Conservation (phyloP, 2,113 vertebrate species). For the Sarotherodon lohbergeri region DNA sequence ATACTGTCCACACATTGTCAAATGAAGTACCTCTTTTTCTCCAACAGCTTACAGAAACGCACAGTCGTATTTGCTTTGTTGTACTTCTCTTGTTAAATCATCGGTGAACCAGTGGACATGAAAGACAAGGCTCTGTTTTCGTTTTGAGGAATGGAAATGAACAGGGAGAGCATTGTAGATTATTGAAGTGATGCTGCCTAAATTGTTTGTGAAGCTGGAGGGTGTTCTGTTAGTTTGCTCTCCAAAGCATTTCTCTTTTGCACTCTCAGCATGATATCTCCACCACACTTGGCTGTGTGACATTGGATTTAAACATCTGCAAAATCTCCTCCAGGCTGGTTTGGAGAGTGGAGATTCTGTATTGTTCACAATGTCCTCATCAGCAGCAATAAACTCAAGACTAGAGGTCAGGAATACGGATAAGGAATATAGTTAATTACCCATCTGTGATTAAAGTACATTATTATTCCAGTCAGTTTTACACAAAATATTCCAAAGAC, state of each 20-base stretch:
- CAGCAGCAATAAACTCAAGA: neutral
- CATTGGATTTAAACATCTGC: constrained; percentile 12
- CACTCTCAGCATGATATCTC: neutral
- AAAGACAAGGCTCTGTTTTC: constrained; percentile 10
- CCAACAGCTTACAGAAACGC: neutral
- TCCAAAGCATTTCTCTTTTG: constrained; percentile 11
- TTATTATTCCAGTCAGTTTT: neutral
- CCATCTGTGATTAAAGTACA: neutral
- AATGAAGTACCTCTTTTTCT: neutral
- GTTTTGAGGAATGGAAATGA: constrained; percentile 16
- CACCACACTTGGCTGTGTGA: neutral
- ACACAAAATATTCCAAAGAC: neutral
- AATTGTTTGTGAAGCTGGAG: constrained; percentile 22
- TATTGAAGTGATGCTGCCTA: constrained; percentile 18
- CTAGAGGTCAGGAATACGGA: neutral
- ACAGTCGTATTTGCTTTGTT: neutral
- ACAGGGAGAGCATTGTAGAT: neutral
- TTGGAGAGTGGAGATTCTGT: neutral
- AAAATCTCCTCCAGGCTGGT: neutral
- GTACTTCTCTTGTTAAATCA: neutral
- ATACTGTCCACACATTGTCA: neutral
- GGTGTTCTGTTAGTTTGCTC: constrained; percentile 17
- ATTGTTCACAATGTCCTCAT: neutral
- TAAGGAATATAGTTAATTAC: neutral
- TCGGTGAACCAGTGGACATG: neutral